These are phyloP conservation scores for Chiroxiphia lanceolata DNA, from an alignment of 2,797 vertebrate genomes.

Conservation along the genomic window DNA sequence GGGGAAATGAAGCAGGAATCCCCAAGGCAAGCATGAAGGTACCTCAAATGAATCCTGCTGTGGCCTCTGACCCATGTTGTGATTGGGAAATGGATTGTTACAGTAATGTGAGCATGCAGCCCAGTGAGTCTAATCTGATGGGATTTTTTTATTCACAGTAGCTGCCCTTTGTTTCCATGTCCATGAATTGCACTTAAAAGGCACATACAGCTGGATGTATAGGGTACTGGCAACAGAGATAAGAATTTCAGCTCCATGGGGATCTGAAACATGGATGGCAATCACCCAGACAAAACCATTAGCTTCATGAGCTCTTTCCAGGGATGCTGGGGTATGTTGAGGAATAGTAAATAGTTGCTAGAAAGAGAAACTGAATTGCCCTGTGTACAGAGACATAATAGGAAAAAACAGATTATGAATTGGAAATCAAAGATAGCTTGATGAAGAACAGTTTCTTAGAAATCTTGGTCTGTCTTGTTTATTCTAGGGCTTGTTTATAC, in stretches of 20 bases:
- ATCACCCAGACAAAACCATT: not conserved
- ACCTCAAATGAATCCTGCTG: not conserved
- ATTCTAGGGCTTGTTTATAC: not conserved
- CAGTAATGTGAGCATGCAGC: not conserved
- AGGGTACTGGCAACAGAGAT: not conserved
- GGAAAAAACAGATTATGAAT: not conserved
- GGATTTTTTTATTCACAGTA: not conserved
- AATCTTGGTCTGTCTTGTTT: not conserved
- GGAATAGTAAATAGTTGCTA: not conserved
- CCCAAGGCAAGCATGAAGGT: not conserved
- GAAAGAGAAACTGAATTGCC: not conserved
- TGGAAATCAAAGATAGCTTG: not conserved
- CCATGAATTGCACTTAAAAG: not conserved
- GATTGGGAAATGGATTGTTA: not conserved
- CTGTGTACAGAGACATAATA: not conserved
- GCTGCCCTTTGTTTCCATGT: not conserved
- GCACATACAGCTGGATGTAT: not conserved
- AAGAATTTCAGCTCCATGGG: not conserved
- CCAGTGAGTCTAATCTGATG: not conserved
- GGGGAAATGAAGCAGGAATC: not conserved
- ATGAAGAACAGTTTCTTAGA: not conserved
- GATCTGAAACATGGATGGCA: not conserved
- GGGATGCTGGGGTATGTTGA: not conserved
- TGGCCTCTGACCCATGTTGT: not conserved
- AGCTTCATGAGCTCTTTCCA: not conserved